phyloP scores from a whole-genome alignment of 2,113 vertebrate genomes.

The Myrmecobius fasciatus region DNA sequence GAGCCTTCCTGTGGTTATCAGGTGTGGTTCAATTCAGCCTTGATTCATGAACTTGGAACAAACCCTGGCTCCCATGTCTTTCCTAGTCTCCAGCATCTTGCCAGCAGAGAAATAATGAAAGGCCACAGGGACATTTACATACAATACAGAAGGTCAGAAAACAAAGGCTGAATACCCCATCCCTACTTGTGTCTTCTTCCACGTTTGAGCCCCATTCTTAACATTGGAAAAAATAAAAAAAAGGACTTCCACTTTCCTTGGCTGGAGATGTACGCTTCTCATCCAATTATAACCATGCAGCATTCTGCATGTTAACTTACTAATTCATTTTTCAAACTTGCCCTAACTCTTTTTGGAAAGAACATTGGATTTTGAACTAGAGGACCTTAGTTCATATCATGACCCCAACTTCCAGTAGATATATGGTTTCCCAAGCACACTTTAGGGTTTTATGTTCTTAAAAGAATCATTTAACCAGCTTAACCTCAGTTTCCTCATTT shows the following conservation, averaged over 20 bases:
- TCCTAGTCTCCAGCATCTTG: neutral
- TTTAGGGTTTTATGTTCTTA: neutral
- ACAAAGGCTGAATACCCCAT: fast-evolving
- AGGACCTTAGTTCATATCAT: neutral
- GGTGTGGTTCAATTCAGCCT: slow-evolving; percentile 27
- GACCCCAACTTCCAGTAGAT: neutral
- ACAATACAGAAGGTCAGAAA: slow-evolving; percentile 5
- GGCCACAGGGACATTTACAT: neutral
- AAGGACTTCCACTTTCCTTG: neutral
- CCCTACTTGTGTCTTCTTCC: neutral
- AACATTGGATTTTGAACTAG: neutral
- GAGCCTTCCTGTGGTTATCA: slow-evolving; percentile 36
- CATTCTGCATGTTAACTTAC: neutral
- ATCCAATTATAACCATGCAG: neutral
- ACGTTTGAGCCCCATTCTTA: neutral
- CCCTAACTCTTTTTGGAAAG: neutral
- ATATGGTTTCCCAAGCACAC: neutral
- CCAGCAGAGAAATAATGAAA: slow-evolving; percentile 13
- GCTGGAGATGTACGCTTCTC: neutral
- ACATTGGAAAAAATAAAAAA: slow-evolving; percentile 1
- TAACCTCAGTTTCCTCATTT: neutral
- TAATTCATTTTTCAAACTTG: neutral
- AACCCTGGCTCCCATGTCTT: neutral
- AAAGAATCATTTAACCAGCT: neutral
- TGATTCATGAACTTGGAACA: neutral